A percentile compares a stretch with the other conserved stretches of the same genome.
Conservation (phyloP, 35 echinoderm and acorn worm genomes). For the Ophioderma brevispina region DNA sequence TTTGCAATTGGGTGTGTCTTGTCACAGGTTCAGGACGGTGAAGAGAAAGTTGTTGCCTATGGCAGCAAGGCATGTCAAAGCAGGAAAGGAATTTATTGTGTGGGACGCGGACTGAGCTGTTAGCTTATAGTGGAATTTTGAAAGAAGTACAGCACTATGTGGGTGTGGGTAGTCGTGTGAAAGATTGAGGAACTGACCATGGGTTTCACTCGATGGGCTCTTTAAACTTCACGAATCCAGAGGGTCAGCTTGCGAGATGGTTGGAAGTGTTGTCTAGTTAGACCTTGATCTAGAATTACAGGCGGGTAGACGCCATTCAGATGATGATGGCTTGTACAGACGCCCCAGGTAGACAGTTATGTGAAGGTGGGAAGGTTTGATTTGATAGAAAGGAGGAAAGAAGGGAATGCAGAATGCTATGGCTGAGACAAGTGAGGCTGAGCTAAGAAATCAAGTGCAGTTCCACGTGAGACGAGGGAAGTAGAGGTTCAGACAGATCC, state of each 20-base stretch:
- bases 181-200: not conserved
- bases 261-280: conserved; percentile 18
- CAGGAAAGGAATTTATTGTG: conserved; percentile 52
- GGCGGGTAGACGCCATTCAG: conserved; percentile 1
- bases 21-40: conserved; percentile 48
- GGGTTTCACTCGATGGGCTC: conserved; percentile 32
- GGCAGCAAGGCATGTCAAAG: conserved; percentile 24
- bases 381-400: not conserved
- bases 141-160: conserved; percentile 30
- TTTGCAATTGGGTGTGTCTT: conserved; percentile 30
- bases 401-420: not conserved
- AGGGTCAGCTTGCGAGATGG: conserved; percentile 42
- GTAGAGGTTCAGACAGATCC: too few species aligned
- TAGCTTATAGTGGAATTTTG: conserved; percentile 49
- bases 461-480: not conserved
- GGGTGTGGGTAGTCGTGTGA: not conserved
- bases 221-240: conserved; percentile 52
- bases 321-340: conserved; percentile 37
- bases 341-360: not conserved
- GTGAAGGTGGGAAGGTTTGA: not conserved
- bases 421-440: not conserved
- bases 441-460: too few species aligned
- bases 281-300: conserved; percentile 10
- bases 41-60: conserved; percentile 72
- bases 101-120: conserved; percentile 57